Evolutionary conservation across 2,888 invertebrate genomes (phyloP).

Genomic region (Diarsia dahlii): DNA sequence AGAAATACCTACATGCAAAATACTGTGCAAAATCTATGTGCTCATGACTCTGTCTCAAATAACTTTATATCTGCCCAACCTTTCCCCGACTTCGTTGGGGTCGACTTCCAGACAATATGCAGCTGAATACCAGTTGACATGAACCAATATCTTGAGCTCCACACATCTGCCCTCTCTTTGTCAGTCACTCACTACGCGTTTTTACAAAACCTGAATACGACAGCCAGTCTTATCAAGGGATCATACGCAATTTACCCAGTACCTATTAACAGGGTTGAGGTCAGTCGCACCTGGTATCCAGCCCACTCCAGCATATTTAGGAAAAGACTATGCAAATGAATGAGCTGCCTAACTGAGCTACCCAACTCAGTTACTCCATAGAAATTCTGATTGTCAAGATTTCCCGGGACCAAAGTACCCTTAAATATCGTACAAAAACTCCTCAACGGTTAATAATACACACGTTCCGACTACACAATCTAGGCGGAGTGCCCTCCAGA

Average conservation of each 20-base stretch:
- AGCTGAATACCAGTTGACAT: background rate
- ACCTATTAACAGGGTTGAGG: too few relatives aligned
- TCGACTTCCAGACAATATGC: background rate
- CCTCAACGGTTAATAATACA: conserved; percentile 21
- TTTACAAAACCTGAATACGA: too few relatives aligned
- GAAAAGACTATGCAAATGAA: too few relatives aligned
- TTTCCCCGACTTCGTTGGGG: background rate
- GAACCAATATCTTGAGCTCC: too few relatives aligned
- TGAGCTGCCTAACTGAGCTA: background rate
- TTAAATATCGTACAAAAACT: conserved; percentile 10
- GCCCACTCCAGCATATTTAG: too few relatives aligned
- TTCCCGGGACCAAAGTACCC: background rate
- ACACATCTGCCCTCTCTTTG: too few relatives aligned
- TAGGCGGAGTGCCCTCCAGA: conserved; percentile 47
- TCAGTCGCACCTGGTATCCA: too few relatives aligned
- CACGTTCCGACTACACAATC: conserved; percentile 40
- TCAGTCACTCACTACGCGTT: too few relatives aligned
- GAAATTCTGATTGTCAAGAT: background rate
- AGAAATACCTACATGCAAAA: too few relatives aligned
- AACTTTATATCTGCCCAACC: background rate
- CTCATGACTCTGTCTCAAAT: background rate
- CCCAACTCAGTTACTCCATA: background rate
- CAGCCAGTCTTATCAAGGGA: too few relatives aligned
- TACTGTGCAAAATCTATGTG: too few relatives aligned
- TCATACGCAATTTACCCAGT: too few relatives aligned